Conservation (phyloP, 2,797 vertebrate genomes). For the Hylomyscus alleni region DNA sequence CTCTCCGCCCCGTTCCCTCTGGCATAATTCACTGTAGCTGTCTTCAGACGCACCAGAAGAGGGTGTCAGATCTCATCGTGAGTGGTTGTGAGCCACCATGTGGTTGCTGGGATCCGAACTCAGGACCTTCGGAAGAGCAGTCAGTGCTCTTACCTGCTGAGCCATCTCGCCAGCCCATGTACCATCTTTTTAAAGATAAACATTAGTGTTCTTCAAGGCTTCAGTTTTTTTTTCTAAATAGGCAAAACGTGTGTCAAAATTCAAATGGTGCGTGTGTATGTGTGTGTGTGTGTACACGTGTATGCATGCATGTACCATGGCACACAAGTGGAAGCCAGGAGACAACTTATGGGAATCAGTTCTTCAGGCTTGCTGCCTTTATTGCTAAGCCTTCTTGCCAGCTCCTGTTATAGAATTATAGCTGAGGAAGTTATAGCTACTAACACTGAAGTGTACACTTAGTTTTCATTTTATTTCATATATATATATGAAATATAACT, state of each 20-base stretch:
- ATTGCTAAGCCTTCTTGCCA: background rate
- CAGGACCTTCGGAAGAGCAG: too few relatives aligned
- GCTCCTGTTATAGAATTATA: background rate
- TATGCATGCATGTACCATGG: background rate
- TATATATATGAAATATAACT: too few relatives aligned
- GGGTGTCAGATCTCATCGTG: too few relatives aligned
- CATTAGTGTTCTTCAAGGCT: conserved; percentile 8
- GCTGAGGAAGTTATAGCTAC: background rate
- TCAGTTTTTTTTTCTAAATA: background rate
- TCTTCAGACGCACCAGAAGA: too few relatives aligned
- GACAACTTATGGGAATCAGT: background rate
- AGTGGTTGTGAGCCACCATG: too few relatives aligned
- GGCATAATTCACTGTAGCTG: too few relatives aligned
- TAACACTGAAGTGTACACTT: background rate
- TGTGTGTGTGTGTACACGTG: background rate
- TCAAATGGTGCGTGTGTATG: background rate
- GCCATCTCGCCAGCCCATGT: too few relatives aligned
- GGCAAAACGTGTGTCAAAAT: background rate
- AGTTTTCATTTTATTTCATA: background rate
- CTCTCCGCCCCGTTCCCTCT: too few relatives aligned
- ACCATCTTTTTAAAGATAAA: background rate
- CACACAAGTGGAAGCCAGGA: background rate
- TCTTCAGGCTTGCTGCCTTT: background rate
- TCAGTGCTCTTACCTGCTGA: too few relatives aligned
- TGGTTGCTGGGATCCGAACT: too few relatives aligned